Base-by-base conservation (phyloP, 2,888 invertebrate species). In the Mantis religiosa region DNA sequence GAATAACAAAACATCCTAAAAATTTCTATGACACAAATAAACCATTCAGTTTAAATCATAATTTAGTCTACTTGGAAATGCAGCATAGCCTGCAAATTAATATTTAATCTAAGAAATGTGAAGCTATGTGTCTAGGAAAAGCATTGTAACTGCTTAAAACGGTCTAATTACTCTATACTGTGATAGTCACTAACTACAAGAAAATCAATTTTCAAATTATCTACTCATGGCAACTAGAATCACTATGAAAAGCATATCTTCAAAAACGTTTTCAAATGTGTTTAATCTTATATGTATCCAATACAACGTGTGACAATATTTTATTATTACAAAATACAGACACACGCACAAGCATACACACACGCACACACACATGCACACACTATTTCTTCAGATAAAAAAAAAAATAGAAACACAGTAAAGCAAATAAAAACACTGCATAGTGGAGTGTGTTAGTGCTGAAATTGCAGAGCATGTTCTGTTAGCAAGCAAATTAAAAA, bases 401-500 rank as follows among this genome's bases (percentile, higher is more conserved):
- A 54, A 15, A 54, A 20, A 25, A 25, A 8, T 15, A 71, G 54
- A 20, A 71, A 71, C 54, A 71, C 54, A 71, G 25, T 71, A 71
- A 71, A 71, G 54, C 54, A 71, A 71, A 71, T 71, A 20, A 71
- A 71, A 71, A 71, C 54, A 71, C 54, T 71, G 54, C 54, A 71
- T 20, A 71, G 54, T 71, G 54, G 25, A 90, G 88, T 41, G 82
- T 30, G 54, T 87, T 89, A 88, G 84, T 54, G 83, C 82, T 87
- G 82, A n/a, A 82, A 82, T 82, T 34, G 82, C 82, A 87, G 87
- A 82, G 54, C 82, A 87, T 34, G 41, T n/a, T n/a, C 15, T 82
- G 41, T 87, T 87, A 87, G 87, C 87, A 87, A 82, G 87, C 87
- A 87, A 87, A 30, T 82, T 87, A 71, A 28, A 82, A 27, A 86